Conservation (phyloP, 2,797 vertebrate species). For the Muscicapa striata region DNA sequence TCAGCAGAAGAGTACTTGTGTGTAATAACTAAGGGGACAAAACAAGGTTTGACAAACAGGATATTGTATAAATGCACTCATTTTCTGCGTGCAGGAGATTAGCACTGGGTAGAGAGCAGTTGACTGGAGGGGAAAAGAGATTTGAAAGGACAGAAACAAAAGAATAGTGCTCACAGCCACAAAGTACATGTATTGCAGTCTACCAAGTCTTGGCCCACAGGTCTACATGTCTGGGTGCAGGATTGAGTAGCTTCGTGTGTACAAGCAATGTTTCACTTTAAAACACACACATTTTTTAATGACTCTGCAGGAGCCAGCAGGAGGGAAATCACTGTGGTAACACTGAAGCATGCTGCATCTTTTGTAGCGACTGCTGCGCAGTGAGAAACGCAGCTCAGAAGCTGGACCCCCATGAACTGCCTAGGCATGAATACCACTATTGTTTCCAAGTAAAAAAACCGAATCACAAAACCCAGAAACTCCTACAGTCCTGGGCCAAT, state of each 20-base stretch:
- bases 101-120: neutral
- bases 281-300: neutral
- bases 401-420: neutral
- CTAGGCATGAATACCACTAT: neutral
- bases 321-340: neutral
- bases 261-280: neutral
- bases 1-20: neutral
- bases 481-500: neutral
- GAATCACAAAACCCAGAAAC: neutral
- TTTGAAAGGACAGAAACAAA: neutral
- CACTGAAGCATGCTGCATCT: neutral
- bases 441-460: constrained; percentile 39
- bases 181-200: neutral
- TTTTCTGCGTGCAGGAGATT: constrained; percentile 2
- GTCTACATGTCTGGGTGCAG: neutral
- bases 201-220: neutral
- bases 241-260: neutral
- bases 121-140: neutral
- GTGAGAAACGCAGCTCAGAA: neutral
- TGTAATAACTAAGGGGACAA: neutral
- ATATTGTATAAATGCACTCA: neutral
- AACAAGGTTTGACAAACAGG: neutral
- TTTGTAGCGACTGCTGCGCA: fast-evolving
- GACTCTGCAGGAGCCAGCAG: neutral
- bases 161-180: neutral